phyloP scores from a whole-genome alignment of 2,797 vertebrate species.

The Anguilla megastoma region DNA sequence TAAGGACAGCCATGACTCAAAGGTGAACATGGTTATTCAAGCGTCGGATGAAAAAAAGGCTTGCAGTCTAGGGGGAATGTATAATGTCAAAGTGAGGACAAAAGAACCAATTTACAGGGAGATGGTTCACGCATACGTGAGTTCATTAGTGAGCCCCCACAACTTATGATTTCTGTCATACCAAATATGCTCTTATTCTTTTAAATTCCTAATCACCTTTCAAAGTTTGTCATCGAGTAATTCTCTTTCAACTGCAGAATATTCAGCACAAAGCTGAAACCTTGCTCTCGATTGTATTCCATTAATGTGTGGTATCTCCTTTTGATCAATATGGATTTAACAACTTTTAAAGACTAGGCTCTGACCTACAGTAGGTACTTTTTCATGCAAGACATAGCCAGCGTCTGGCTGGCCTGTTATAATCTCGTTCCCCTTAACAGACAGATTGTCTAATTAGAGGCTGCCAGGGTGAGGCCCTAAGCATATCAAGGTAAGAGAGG shows the following conservation, averaged over 20 bases:
- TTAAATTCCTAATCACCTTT: not conserved
- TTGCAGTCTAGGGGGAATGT: not conserved
- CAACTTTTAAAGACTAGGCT: constrained; percentile 35
- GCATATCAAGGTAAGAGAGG: constrained; percentile 18
- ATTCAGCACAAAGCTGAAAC: not conserved
- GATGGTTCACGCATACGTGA: not conserved
- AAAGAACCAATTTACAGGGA: not conserved
- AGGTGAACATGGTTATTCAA: not conserved
- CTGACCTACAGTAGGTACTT: constrained; percentile 38
- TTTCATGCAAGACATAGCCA: constrained; percentile 38
- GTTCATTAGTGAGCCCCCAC: not conserved
- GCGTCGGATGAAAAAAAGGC: not conserved
- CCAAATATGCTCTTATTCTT: not conserved
- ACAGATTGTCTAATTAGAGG: constrained; percentile 53
- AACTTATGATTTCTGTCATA: not conserved
- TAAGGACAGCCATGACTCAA: not conserved
- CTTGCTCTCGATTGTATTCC: constrained; percentile 7
- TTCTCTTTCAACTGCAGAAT: not conserved
- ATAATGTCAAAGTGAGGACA: not conserved
- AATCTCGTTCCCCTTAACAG: constrained; percentile 39
- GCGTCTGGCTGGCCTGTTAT: constrained; percentile 33
- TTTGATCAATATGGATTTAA: constrained; percentile 35
- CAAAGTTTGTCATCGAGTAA: not conserved
- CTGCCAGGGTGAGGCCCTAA: constrained; percentile 34
- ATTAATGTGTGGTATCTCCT: constrained; percentile 17